Base-by-base conservation (phyloP, 2,797 vertebrate species). In the Darevskia nairensis region DNA sequence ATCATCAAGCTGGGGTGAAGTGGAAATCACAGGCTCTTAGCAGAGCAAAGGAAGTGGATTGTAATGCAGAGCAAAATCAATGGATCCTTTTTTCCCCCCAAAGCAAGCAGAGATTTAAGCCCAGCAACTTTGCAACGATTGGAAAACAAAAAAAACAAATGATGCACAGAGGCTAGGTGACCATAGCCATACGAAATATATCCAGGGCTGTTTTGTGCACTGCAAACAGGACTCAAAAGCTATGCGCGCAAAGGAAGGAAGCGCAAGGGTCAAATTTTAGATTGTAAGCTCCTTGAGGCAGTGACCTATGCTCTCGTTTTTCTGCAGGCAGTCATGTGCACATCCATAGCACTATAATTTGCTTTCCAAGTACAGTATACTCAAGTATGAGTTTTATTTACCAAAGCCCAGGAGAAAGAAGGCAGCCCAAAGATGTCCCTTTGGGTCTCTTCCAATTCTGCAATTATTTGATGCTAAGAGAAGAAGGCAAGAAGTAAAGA, bases 21-120 rank as follows among this genome's bases (percentile, higher is more conserved):
- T n/a, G 86, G 61, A 91, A 90, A 66, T 90, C 80, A 71, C 85
- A 75, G 35, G 69, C 64, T 88, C 83, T 86, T 13, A 41, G 81
- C n/a, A n/a, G 85, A 89, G 80, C n/a, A 92, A 91, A 92, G 21
- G 3, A 81, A 59, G 32, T 77, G 2, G 39, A 66, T 86, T 86
- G 66, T 35, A 84, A 21, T 29, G 50, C 25, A 27, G 15, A 68
- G 87, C 46, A 23, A 76, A 88, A 85, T 71, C 82, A 35, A 78
- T 3, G 8, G 5, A n/a, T n/a, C n/a, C n/a, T n/a, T n/a, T n/a
- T n/a, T n/a, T n/a, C n/a, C n/a, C n/a, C n/a, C n/a, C n/a, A 76
- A 11, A 88, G 86, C n/a, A 72, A 29, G 32, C 1, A 0, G 46
- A 9, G 1, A 82, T 89, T 86, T 83, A 13, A 66, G 15, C 8